Base-by-base conservation (phyloP, 2,888 invertebrate genomes). In the Drosophila affinis region DNA sequence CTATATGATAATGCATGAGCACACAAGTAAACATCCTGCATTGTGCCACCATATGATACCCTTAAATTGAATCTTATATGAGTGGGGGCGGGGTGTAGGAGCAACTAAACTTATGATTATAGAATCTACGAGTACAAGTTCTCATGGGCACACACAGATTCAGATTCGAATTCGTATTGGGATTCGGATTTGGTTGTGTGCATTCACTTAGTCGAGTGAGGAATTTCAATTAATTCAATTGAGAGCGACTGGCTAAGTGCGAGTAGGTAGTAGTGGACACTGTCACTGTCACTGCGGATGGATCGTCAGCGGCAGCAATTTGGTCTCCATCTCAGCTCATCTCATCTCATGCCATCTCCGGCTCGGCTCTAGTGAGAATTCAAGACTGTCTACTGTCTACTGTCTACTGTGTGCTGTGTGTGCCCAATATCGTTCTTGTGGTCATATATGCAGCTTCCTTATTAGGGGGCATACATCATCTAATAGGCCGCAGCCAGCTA, bases 171-270 rank as follows among this genome's bases (percentile, higher is more conserved):
- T 47, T 3, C 18, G 48, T 52, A 55, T 58, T 63, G 39, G 53
- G 17, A 58, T 57, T 56, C 39, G 14, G 46, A 12, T 29, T 18
- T 12, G 17, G 64, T 27, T 58, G 27, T 59, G 34, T 48, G 49
- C 65, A 68, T 75, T 75, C 68, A 78, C 78, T 86, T 83, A 86
- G 83, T 84, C 78, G 78, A 82, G 59, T 62, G 67, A 87, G 75
- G 77, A 89, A 86, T 89, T 90, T 91, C 89, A 90, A 91, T 90
- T 91, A 89, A 91, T 90, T 90, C 90, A 90, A 90, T 90, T 91
- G 90, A 85, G 80, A 80, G 77, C 72, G 79, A 81, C 78, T 84
- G 76, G 79, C 58, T 71, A 75, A 80, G 70, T 77, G 79, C 39
- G 39, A 39, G 39, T 39, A 39, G 34, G 34, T 5, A 59, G 62